Evolutionary conservation across 2,888 invertebrate species (phyloP).

Genomic region (Sclerodermus sp.): DNA sequence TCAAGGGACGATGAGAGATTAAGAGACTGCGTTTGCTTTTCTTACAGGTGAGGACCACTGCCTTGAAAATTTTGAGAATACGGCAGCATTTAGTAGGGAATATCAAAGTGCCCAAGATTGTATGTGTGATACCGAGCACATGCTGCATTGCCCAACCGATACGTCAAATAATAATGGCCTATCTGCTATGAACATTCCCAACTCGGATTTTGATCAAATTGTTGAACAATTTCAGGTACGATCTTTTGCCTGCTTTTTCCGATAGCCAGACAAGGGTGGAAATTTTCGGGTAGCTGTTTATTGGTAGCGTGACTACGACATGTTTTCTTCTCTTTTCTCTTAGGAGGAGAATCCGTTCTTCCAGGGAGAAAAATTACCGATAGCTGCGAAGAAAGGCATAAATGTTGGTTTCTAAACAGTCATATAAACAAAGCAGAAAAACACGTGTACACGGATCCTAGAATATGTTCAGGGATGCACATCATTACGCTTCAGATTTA

Average conservation of each 20-base stretch:
- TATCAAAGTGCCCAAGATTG: constrained; percentile 92
- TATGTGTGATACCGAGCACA: constrained; percentile 97
- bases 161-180: constrained; percentile 50
- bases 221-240: constrained; percentile 64
- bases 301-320: no score
- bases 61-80: constrained; percentile 88
- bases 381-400: constrained; percentile 91
- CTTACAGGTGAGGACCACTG: constrained; percentile 82
- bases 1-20: no score
- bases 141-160: constrained; percentile 83
- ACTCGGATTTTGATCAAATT: constrained; percentile 69
- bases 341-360: constrained; percentile 82
- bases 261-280: neutral
- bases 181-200: constrained; percentile 51
- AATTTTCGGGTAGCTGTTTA: no score
- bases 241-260: neutral
- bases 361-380: constrained; percentile 82
- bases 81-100: constrained; percentile 91
- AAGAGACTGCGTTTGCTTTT: no score
- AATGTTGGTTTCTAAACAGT: constrained; percentile 61
- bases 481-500: neutral
- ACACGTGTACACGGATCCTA: neutral
- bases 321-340: constrained; percentile 42
- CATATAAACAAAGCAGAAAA: constrained; percentile 16
- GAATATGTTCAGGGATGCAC: neutral